Conservation (phyloP, 2,113 vertebrate genomes). For the Vireo altiloquus region DNA sequence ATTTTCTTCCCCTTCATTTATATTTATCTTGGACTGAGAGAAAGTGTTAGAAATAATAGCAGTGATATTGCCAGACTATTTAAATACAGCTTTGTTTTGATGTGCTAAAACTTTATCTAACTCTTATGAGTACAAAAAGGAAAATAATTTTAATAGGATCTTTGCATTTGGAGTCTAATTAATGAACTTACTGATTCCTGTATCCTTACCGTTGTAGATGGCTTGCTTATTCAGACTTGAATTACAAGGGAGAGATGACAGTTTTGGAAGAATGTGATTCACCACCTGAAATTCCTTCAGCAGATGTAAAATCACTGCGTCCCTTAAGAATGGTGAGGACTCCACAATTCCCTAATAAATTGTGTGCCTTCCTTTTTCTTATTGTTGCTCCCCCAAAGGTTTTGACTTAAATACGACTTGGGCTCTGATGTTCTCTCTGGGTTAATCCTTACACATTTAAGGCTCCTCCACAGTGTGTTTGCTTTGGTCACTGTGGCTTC, state of each 20-base stretch:
- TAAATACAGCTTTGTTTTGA: background rate
- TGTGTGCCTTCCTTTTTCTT: background rate
- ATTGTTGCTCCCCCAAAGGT: background rate
- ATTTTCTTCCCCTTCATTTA: background rate
- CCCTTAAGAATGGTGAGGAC: conserved; percentile 81
- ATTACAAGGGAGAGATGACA: conserved; percentile 78
- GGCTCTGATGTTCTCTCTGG: background rate
- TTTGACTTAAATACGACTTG: background rate
- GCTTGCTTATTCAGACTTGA: conserved; percentile 80
- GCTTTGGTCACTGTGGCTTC: background rate
- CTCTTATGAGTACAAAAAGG: background rate
- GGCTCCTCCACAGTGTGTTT: fast-evolving
- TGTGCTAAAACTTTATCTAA: background rate
- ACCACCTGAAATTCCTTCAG: conserved; percentile 66
- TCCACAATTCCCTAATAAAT: background rate
- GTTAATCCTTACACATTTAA: background rate
- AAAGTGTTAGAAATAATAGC: background rate
- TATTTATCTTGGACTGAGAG: background rate
- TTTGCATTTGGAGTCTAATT: background rate
- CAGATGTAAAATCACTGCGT: conserved; percentile 77
- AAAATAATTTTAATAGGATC: background rate
- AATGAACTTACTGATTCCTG: conserved; percentile 11
- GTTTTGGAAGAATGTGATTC: conserved; percentile 73
- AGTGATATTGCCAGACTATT: background rate
- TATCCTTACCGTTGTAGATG: conserved; percentile 71